Conservation (phyloP, 2,888 invertebrate species). For the Neoscelio sp. region DNA sequence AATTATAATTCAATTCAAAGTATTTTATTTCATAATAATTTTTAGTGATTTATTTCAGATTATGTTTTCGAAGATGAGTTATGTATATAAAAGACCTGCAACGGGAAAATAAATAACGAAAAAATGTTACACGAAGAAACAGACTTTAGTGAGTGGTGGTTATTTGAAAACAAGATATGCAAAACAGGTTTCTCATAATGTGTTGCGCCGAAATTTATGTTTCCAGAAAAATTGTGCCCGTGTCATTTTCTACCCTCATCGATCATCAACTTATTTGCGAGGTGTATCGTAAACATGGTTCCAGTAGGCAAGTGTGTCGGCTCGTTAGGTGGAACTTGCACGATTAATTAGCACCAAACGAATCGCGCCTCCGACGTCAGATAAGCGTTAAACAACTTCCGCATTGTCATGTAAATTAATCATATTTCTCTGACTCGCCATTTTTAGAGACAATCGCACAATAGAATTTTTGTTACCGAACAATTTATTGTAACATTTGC, state of each 20-base stretch:
- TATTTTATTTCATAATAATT: too few species aligned
- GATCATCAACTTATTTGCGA: constrained; percentile 61
- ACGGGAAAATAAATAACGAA: not conserved
- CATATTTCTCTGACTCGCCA: constrained; percentile 14
- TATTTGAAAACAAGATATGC: constrained; percentile 58
- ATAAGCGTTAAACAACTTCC: constrained; percentile 73
- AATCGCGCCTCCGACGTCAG: constrained; percentile 68
- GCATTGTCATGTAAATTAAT: constrained; percentile 74
- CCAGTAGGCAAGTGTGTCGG: constrained; percentile 60
- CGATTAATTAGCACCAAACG: constrained; percentile 76
- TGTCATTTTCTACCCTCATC: constrained; percentile 63
- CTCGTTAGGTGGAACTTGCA: constrained; percentile 70
- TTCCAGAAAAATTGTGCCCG: constrained; percentile 54
- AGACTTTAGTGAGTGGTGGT: constrained; percentile 48
- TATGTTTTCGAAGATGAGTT: constrained; percentile 33
- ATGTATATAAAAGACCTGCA: constrained; percentile 11
- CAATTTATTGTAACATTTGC: not conserved
- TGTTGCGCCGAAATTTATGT: constrained; percentile 59
- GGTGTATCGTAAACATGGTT: constrained; percentile 55
- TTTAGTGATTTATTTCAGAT: too few species aligned
- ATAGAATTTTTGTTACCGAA: not conserved
- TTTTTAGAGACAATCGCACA: not conserved
- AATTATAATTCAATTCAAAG: constrained; percentile 4
- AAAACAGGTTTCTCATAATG: constrained; percentile 55
- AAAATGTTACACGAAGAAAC: constrained; percentile 2